Percentiles rank a stretch among this genome's conserved stretches.
phyloP scores from a whole-genome alignment of 1,140 invertebrate species.

The Microvelia longipes region DNA sequence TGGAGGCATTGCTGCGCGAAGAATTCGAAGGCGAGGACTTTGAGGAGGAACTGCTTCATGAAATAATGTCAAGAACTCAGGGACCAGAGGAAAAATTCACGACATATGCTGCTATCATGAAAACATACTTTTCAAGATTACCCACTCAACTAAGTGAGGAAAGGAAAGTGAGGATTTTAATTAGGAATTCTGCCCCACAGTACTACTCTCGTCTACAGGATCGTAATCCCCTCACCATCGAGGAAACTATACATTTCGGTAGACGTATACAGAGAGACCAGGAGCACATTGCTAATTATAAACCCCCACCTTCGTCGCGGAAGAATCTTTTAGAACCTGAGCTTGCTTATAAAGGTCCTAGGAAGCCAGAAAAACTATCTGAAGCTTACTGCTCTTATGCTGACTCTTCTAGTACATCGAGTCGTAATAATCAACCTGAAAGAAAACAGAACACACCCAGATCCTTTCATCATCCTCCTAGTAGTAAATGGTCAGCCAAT shows the following conservation, averaged over 20 bases:
- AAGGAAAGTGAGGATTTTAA: background rate
- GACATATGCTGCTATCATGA: background rate
- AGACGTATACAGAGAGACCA: background rate
- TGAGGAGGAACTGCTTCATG: background rate
- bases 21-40: background rate
- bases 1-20: no score
- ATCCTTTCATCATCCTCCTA: background rate
- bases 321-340: background rate
- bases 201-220: background rate
- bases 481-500: background rate
- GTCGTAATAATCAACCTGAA: background rate
- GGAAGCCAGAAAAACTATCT: background rate
- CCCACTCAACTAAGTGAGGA: background rate
- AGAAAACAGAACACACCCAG: background rate
- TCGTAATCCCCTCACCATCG: background rate
- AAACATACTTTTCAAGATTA: background rate
- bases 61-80: background rate
- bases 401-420: background rate
- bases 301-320: background rate
- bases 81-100: background rate
- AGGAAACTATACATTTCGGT: background rate
- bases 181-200: background rate
- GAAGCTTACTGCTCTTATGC: background rate
- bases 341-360: background rate
- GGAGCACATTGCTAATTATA: background rate